Conservation (phyloP, 2,888 invertebrate genomes). For the Homarus gammarus region DNA sequence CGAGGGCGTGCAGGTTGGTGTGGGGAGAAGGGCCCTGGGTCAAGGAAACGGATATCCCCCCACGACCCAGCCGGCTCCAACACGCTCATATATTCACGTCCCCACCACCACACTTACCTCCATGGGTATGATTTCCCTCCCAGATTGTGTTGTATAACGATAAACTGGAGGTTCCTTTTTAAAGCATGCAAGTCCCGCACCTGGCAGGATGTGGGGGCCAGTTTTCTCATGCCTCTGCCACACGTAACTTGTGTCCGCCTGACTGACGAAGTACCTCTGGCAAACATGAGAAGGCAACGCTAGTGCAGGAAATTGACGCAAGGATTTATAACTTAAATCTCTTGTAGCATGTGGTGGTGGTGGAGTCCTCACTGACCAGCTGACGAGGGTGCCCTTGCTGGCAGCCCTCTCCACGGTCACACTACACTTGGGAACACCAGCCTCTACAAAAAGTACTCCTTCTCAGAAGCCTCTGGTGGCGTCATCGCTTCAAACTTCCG, state of each 20-base stretch:
- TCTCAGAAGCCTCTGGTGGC: not conserved
- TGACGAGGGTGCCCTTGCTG: not conserved
- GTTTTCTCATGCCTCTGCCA: conserved; percentile 12
- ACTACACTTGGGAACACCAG: not conserved
- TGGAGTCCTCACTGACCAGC: not conserved
- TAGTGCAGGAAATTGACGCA: not conserved
- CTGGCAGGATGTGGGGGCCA: conserved; percentile 41
- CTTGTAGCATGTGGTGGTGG: not conserved
- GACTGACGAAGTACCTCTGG: not conserved
- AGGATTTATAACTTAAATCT: not conserved
- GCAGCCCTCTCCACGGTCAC: not conserved
- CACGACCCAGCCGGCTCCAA: conserved; percentile 3
- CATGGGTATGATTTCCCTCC: conserved; percentile 7
- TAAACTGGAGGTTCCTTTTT: conserved; percentile 4
- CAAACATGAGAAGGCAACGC: not conserved
- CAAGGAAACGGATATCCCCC: conserved; percentile 39
- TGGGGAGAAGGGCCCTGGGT: conserved; percentile 35
- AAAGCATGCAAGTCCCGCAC: conserved; percentile 2
- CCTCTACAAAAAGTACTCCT: conserved; percentile 2
- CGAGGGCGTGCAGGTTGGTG: conserved; percentile 1
- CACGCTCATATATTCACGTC: conserved; percentile 15
- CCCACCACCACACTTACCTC: not conserved
- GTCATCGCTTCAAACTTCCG: conserved; percentile 10
- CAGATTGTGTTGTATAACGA: not conserved
- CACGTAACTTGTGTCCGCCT: not conserved